Base-by-base conservation (phyloP, 2,797 vertebrate genomes). In the Rhabdomys pumilio region DNA sequence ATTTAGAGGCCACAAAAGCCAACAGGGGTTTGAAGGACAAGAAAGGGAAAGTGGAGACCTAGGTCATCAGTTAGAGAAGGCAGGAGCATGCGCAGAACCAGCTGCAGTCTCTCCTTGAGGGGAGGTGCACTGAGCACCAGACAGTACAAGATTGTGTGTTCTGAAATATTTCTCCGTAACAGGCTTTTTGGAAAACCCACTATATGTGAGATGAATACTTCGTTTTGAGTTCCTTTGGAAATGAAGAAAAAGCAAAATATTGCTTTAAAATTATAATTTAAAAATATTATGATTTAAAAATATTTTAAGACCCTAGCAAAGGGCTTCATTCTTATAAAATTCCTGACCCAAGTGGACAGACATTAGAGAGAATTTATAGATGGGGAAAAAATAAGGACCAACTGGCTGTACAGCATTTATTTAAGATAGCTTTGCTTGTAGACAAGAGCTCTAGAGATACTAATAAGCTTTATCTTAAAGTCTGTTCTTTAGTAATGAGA, bases 251-350 rank as follows among this genome's bases (percentile, higher is more conserved):
- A 22, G 47, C 4, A 93, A 89, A 95, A 89, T 19, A 96, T 3
- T 81, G 29, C 34, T 86, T 83, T 79, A 50, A 50, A 50, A 50
- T 50, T 26, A 2, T 53, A 38, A 55, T 65, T 69, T 72, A 38
- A 72, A 55, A 91, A n/a, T 80, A 50, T 50, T 26, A 2, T 53
- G 44, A 55, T 65, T 69, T 72, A 38, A 72, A 55, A 91, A n/a
- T 80, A 82, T 73, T 81, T 91, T 90, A 77, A 34, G n/a, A 81
- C 6, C 26, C n/a, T 72, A 55, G 55, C 24, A 79, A 84, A 55
- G 67, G 67, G 31, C 14, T 92, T 89, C 44, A 94, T 73, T 72
- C 75, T 55, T n/a, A 61, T 0, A 83, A 95, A 94, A 96, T 80
- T 26, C 41, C 6, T 22, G 38, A 10, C 26, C 29, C 19, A 91